Base-by-base conservation (phyloP, 2,888 invertebrate species). In the Callyntrura guangdongensis region DNA sequence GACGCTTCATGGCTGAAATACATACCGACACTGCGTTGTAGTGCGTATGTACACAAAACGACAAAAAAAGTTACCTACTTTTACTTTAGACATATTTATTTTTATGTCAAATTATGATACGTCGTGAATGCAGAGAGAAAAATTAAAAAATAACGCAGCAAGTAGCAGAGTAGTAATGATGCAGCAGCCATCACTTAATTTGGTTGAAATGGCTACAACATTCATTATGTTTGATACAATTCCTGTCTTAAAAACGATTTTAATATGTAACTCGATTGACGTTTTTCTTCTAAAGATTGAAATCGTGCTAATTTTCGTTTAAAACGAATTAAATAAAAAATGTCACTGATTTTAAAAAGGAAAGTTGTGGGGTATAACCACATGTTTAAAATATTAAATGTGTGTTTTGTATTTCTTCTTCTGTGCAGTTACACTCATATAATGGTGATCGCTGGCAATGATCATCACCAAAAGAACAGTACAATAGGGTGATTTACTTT, bases 241-340 rank as follows among this genome's bases (percentile, higher is more conserved):
- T 53, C 81, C 36, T 49, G 20, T 36, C 61, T 36, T 86, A 25
- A 61, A 77, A 53, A 69, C 0, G 14, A 9, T 25, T 9, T 22
- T 11, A 74, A 53, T 12, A 49, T 3, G 59, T 22, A 59, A 74
- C 4, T 61, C 72, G 83, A 74, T 83, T 89, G 72, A 72, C 69
- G 67, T 79, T 67, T 56, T 81, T 88, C 11, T 45, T 64, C 20
- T 27, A 17, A 79, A 47, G 56, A 77, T 61, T 81, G 88, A 69
- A 81, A 81, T 89, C 89, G 89, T 89, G 89, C 89, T 89, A 72
- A 82, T 83, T 83, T 72, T 89, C 89, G 4, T 74, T 82, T 89
- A 74, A 56, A 74, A 72, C 74, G 83, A 53, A 74, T 83, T 89
- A 74, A 56, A 59, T 22, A 59, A 59, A 69, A 69, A 53, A 22